Evolutionary conservation across 2,113 vertebrate species (phyloP), one percentile per base, ranked within the genome.

Genomic region (Pica pica): DNA sequence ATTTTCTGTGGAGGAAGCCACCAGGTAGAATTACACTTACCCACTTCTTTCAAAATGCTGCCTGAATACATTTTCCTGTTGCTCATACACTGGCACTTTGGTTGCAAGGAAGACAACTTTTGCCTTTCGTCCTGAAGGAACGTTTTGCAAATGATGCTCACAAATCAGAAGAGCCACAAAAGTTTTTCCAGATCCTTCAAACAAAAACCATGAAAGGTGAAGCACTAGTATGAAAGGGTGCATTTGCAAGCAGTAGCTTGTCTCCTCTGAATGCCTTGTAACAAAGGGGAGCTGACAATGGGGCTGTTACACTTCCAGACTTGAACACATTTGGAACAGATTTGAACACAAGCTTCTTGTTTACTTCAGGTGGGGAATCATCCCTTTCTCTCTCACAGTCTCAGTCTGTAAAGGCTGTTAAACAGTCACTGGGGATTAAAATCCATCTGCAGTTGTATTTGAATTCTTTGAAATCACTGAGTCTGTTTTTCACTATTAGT

Each of bases 111-210:
- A 98, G 30, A 97, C 97, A 69, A 98, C 63, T 89, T 98, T 98
- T 2, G 97, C 94, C 28, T 95, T 98, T 55, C 4, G 81, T 80
- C 91, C 97, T 15, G 44, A 37, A 2, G 96, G 90, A 71, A 73
- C n/a, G 1, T 94, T 96, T 64, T 95, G 92, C 39, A 99, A 97
- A 94, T 99, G 98, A 75, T 98, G 87, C 28, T 98, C 98, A 95
- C 98, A 98, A 89, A 98, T 98, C 41, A 97, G 75, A 95, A 98
- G 35, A 6, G 98, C 96, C 89, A 98, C 98, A 31, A 98, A 96
- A 4, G 98, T 99, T 96, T 99, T 98, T 27, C 98, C 98, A 97
- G 97, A 98, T 59, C 98, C 98, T 98, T 97, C 57, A 93, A 74
- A 96, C 4, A 74, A 41, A 78, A 26, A 87, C 65, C 4, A 7